These are phyloP conservation scores for Venustoraphidia nigricollis DNA, from an alignment of 2,888 invertebrate species.

Conservation along the genomic window DNA sequence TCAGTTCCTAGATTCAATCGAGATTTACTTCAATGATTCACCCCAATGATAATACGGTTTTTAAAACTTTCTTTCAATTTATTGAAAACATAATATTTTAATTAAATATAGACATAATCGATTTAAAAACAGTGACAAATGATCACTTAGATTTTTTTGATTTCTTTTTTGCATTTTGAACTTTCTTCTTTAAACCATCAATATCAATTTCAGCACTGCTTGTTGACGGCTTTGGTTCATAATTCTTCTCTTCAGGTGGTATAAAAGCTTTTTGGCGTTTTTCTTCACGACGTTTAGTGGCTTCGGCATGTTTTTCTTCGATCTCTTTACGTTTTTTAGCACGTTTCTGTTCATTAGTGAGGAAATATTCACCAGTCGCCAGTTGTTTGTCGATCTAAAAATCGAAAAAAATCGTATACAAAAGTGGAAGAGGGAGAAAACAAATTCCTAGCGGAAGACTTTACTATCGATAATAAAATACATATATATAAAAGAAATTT, in stretches of 20 bases:
- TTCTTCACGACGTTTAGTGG: slow-evolving; percentile 56
- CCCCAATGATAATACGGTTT: no score
- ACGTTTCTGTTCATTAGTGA: slow-evolving; percentile 67
- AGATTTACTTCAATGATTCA: no score
- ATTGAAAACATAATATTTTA: no score
- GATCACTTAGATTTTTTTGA: slow-evolving; percentile 15
- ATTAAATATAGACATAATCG: no score
- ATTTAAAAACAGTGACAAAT: no score
- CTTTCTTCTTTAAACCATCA: slow-evolving; percentile 57
- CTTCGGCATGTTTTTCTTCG: slow-evolving; percentile 61
- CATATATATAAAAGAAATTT: slow-evolving; percentile 4
- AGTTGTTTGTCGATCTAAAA: slow-evolving; percentile 66
- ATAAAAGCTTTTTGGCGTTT: slow-evolving; percentile 66
- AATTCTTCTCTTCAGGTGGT: slow-evolving; percentile 52
- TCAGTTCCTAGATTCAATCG: no score
- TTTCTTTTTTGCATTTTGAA: slow-evolving; percentile 46
- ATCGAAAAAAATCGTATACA: slow-evolving; percentile 1
- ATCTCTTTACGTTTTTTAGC: slow-evolving; percentile 56
- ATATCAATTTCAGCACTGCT: slow-evolving; percentile 40
- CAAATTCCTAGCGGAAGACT: no score
- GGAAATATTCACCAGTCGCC: slow-evolving; percentile 94
- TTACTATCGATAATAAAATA: no score
- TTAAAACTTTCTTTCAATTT: no score
- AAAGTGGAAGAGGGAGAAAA: no score
- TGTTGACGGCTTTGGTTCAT: slow-evolving; percentile 16